Percentiles rank a stretch among this genome's conserved stretches.
Evolutionary conservation across 2,888 invertebrate genomes (phyloP).

Genomic region (Mesorhabditis belari): DNA sequence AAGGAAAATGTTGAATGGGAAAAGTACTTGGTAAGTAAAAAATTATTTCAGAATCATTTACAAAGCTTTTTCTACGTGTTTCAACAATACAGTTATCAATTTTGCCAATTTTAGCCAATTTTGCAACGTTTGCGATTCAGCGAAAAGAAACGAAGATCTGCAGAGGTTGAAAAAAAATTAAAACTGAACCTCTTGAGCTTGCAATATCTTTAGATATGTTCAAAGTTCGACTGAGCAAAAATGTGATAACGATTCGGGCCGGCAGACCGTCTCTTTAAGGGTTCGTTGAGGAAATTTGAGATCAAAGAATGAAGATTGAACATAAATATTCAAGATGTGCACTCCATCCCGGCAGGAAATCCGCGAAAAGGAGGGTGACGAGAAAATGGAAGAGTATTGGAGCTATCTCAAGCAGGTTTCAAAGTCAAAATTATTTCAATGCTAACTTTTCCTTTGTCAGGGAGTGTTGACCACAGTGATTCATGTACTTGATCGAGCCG

Average conservation of each 20-base stretch:
- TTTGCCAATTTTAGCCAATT: slow-evolving; percentile 36
- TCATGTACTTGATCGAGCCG: slow-evolving; percentile 36
- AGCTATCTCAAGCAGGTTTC: slow-evolving; percentile 44
- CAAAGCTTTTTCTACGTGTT: too few species aligned
- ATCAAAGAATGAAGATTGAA: not conserved
- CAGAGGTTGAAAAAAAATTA: slow-evolving; percentile 13
- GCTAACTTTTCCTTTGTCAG: slow-evolving; percentile 7
- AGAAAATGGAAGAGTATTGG: slow-evolving; percentile 43
- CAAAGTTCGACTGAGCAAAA: slow-evolving; percentile 20
- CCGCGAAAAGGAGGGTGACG: slow-evolving; percentile 18
- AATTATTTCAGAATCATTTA: not conserved
- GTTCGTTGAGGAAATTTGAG: too few species aligned
- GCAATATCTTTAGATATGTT: slow-evolving; percentile 17
- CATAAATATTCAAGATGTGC: slow-evolving; percentile 27
- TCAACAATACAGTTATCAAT: too few species aligned
- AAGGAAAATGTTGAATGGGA: slow-evolving; percentile 30
- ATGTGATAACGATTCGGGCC: slow-evolving; percentile 15
- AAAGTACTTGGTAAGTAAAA: slow-evolving; percentile 32
- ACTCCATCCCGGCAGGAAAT: slow-evolving; percentile 32
- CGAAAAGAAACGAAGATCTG: slow-evolving; percentile 16
- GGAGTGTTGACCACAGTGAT: slow-evolving; percentile 42
- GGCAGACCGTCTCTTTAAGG: slow-evolving; percentile 28
- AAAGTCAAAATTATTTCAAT: slow-evolving; percentile 1
- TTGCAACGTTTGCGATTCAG: slow-evolving; percentile 39
- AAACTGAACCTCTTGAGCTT: too few species aligned